These are phyloP conservation scores for Pomacea canaliculata DNA, from an alignment of 2,888 invertebrate species.

Conservation along the genomic window DNA sequence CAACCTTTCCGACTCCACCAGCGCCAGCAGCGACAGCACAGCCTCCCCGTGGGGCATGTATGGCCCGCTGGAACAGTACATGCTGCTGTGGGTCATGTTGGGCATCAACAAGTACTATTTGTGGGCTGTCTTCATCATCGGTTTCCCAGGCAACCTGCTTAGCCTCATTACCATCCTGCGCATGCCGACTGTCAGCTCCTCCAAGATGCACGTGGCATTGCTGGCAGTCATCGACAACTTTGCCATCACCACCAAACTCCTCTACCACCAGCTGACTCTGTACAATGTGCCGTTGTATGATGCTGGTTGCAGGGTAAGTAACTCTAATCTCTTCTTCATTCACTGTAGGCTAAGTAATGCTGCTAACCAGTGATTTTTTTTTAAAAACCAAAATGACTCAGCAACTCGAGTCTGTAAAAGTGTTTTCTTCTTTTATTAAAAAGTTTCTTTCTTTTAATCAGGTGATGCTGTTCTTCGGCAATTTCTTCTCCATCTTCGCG, in stretches of 20 bases:
- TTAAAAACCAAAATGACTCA: neutral
- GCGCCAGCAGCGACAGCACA: conserved; percentile 1
- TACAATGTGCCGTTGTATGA: conserved; percentile 2
- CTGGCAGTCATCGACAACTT: conserved; percentile 52
- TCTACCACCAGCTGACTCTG: conserved; percentile 35
- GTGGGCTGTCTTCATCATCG: conserved; percentile 29
- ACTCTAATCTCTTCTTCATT: neutral
- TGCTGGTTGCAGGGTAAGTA: conserved; percentile 14
- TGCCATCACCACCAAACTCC: conserved; percentile 45
- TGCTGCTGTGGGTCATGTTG: conserved; percentile 20
- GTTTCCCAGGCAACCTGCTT: conserved; percentile 36
- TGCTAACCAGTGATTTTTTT: no score
- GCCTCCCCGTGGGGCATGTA: neutral
- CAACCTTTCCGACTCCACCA: conserved; percentile 4
- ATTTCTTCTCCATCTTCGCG: conserved; percentile 50
- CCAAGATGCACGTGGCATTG: conserved; percentile 48
- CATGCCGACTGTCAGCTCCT: conserved; percentile 53
- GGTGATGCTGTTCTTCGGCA: conserved; percentile 25
- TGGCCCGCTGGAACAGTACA: conserved; percentile 15
- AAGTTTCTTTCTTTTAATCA: neutral
- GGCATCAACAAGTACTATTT: conserved; percentile 28
- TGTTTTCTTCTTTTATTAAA: no score
- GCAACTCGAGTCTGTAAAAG: neutral
- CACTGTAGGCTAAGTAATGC: no score
- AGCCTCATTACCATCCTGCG: conserved; percentile 49